Base-by-base conservation (phyloP, 1,140 invertebrate species). In the Eurytemora carolleeae region DNA sequence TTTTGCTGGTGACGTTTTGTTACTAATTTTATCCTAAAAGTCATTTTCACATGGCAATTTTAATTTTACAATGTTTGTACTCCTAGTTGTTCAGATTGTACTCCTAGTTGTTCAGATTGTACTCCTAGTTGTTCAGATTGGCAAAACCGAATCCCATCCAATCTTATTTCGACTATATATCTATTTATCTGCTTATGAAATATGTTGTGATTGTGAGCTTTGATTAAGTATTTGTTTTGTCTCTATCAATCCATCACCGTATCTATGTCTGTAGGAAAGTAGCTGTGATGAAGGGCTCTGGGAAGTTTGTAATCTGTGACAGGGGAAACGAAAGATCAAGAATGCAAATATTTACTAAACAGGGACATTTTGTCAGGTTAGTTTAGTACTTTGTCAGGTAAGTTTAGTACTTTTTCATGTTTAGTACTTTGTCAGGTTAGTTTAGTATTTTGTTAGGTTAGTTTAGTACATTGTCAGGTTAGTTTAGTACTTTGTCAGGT, bases 251-350 rank as follows among this genome's bases (percentile, higher is more conserved):
- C 31, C 31, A 44, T 7, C 31, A n/a, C n/a, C n/a, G n/a, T n/a
- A n/a, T n/a, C n/a, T n/a, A n/a, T n/a, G n/a, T n/a, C n/a, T n/a
- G n/a, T n/a, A n/a, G n/a, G n/a, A n/a, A n/a, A n/a, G n/a, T n/a
- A n/a, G n/a, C n/a, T n/a, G 26, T 61, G 2, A 17, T 61, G 17
- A 15, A 18, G 2, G 81, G 81, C 25, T 83, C 81, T 53, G 85
- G 85, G 3, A 89, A 88, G 71, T 94, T 91, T 73, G 90, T 97
- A 52, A 87, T 97, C 1, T 95, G 92, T 73, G 93, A 97, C 73
- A 82, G 92, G 65, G 93, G 92, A 24, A 94, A 90, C 69, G 91
- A 96, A 70, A 78, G 92, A 58, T 93, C 89, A 0, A 81, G 92
- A 25, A 94, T 96, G 87, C 93, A 97, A 71, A 91, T 97, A 65